phyloP scores from a whole-genome alignment of 2,797 vertebrate genomes.

The Okamejei kenojei region DNA sequence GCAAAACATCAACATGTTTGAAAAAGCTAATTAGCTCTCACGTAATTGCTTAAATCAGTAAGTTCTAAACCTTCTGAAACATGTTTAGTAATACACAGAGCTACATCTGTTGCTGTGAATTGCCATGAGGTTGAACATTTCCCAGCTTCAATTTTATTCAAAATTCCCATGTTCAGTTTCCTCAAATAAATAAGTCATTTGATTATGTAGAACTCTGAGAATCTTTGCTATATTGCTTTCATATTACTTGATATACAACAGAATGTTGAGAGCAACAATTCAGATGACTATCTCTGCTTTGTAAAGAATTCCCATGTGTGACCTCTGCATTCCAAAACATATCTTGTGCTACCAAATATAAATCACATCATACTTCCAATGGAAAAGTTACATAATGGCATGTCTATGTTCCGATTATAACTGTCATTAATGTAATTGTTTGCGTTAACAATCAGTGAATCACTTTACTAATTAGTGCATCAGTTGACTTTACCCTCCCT shows the following conservation, averaged over 20 bases:
- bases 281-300: slow-evolving; percentile 9
- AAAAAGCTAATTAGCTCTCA: slow-evolving; percentile 13
- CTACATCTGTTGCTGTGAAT: background rate
- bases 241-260: background rate
- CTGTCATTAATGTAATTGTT: background rate
- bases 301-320: slow-evolving; percentile 2
- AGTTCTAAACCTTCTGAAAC: background rate
- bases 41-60: slow-evolving; percentile 7
- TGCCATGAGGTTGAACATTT: background rate
- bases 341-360: slow-evolving; percentile 22
- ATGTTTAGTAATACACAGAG: background rate
- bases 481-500: background rate
- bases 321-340: slow-evolving; percentile 16
- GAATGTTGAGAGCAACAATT: slow-evolving; percentile 20
- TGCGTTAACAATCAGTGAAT: background rate
- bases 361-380: slow-evolving; percentile 1
- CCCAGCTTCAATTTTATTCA: background rate
- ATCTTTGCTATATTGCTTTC: background rate
- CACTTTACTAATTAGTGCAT: background rate
- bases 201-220: background rate
- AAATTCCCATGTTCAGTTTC: background rate
- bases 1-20: background rate
- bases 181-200: slow-evolving; percentile 10
- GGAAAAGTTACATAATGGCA: background rate
- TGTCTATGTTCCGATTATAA: background rate